Evolutionary conservation across 2,888 invertebrate genomes (phyloP).

Genomic region (Cephus runcator): DNA sequence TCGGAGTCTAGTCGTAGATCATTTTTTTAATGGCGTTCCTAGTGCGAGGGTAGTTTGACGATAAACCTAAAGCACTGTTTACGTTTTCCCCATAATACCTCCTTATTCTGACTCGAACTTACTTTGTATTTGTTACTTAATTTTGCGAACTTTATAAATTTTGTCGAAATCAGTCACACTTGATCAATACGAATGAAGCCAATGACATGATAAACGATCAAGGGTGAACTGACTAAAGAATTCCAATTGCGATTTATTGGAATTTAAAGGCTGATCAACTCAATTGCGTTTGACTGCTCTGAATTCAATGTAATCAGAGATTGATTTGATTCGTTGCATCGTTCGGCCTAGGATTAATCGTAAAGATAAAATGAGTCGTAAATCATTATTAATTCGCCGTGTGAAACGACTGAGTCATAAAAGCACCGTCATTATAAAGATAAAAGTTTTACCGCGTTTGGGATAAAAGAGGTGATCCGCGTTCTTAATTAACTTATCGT

Average conservation of each 20-base stretch:
- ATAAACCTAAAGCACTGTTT: neutral
- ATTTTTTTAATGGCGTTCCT: neutral
- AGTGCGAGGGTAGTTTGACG: neutral
- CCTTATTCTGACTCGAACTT: neutral
- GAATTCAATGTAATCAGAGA: neutral
- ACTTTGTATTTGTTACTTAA: neutral
- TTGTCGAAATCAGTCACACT: neutral
- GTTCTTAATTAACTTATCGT: neutral
- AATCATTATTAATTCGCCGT: neutral
- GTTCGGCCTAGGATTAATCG: neutral
- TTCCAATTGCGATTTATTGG: neutral
- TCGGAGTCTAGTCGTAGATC: neutral
- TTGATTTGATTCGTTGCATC: neutral
- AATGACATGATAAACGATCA: neutral
- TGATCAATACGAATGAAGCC: neutral
- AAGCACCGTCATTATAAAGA: neutral
- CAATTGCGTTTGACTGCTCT: neutral
- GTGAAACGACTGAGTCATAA: neutral
- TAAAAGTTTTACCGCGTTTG: neutral
- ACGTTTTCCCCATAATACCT: neutral
- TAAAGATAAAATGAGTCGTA: neutral
- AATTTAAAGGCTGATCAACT: neutral
- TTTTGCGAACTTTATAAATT: neutral
- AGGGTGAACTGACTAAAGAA: neutral
- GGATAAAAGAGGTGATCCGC: neutral